These are phyloP conservation scores for Bos javanicus DNA, from an alignment of 2,113 vertebrate genomes.

Conservation along the genomic window DNA sequence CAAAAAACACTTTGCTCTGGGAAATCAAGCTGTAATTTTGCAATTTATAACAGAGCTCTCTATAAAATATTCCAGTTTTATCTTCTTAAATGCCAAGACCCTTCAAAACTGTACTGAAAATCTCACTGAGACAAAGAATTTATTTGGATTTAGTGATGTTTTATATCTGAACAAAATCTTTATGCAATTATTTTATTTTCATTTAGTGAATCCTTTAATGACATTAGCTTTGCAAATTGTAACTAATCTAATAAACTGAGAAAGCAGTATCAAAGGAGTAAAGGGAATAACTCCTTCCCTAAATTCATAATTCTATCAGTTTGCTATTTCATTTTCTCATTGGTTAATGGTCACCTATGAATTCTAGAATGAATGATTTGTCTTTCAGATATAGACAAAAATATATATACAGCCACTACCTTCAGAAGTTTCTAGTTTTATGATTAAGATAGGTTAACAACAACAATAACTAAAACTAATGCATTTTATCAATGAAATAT, in stretches of 20 bases:
- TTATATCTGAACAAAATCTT: conserved; percentile 11
- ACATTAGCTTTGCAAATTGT: background rate
- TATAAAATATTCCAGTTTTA: background rate
- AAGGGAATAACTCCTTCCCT: background rate
- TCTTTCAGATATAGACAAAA: background rate
- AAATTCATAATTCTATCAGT: background rate
- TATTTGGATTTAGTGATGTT: background rate
- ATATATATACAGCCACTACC: background rate
- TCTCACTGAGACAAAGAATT: background rate
- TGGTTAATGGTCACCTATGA: background rate
- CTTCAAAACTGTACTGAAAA: conserved; percentile 2
- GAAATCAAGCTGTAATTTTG: background rate
- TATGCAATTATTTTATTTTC: background rate
- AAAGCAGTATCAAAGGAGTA: background rate
- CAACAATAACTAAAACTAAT: background rate
- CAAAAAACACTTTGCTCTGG: background rate
- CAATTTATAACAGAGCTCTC: background rate
- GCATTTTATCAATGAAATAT: background rate
- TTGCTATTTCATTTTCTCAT: background rate
- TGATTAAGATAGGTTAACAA: background rate
- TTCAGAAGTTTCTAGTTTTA: background rate
- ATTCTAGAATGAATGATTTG: background rate
- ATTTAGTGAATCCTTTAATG: background rate
- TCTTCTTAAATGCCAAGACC: background rate
- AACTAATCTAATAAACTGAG: background rate